Evolutionary conservation across 2,888 invertebrate species (phyloP).

Genomic region (Thera britannica): DNA sequence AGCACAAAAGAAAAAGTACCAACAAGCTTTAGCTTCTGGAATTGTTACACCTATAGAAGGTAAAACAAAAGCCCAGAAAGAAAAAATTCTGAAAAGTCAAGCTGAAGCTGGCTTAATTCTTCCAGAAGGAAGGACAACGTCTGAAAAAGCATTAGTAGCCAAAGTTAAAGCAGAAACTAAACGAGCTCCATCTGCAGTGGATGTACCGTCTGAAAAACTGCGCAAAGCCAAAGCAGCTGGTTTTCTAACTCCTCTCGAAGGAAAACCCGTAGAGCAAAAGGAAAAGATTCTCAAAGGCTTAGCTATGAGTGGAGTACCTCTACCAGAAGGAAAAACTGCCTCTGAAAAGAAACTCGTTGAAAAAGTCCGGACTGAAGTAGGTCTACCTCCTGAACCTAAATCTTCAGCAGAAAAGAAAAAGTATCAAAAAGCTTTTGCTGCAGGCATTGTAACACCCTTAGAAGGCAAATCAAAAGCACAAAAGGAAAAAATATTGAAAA

Average conservation of each 20-base stretch:
- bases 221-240: conserved; percentile 36
- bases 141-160: conserved; percentile 43
- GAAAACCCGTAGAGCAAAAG: conserved; percentile 45
- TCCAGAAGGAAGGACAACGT: conserved; percentile 51
- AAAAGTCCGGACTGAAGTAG: conserved; percentile 42
- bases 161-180: conserved; percentile 19
- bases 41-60: conserved; percentile 53
- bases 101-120: conserved; percentile 45
- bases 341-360: conserved; percentile 42
- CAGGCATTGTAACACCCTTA: conserved; percentile 50
- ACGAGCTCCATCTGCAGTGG: conserved; percentile 7
- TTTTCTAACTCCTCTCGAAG: conserved; percentile 30
- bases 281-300: conserved; percentile 47
- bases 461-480: conserved; percentile 50
- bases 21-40: conserved; percentile 49
- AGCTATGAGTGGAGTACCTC: conserved; percentile 40
- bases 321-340: conserved; percentile 44
- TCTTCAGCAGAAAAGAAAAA: conserved; percentile 45
- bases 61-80: conserved; percentile 45
- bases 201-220: conserved; percentile 41
- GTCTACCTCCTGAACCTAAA: conserved; percentile 43
- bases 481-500: conserved; percentile 46
- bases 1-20: conserved; percentile 46
- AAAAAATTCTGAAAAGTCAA: conserved; percentile 43
- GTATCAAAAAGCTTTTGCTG: conserved; percentile 47